Base-by-base conservation (phyloP, 2,797 vertebrate species). In the Anguilla megastoma region DNA sequence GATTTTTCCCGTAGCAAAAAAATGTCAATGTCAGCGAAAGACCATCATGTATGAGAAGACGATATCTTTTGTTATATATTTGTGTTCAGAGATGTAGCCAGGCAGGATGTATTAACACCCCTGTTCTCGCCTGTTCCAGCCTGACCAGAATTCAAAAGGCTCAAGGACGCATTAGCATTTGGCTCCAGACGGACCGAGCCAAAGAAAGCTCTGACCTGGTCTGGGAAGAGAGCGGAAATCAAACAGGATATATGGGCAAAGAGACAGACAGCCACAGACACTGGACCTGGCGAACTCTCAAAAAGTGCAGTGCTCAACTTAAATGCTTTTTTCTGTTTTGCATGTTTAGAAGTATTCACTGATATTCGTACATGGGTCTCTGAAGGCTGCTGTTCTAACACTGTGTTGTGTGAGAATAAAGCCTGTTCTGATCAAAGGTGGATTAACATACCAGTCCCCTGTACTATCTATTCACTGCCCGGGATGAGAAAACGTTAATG, bases 161-260 rank as follows among this genome's bases (percentile, higher is more conserved):
- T 18, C 14, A 80, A 14, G 76, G 76, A 7, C 36, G 4, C 12
- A 48, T 80, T 80, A 21, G 36, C 14, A 80, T 24, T 79, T 8
- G 12, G 5, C 36, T 12, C 18, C 45, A n/a, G 24, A 82, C 24
- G 3, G 41, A 82, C 41, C 0, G 24, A 82, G 12, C 45, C 79
- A 50, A 48, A 50, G 41, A 50, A 48, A 50, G 41, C 79, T 45
- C 45, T 48, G 79, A 50, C 41, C 76, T 21, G 45, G 21, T 2
- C 21, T 21, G 24, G 45, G 7, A 9, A 50, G 45, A 50, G 45
- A 50, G 45, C 24, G 41, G 79, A 82, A 82, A 48, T 50, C 41
- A 82, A 50, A 82, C 79, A 82, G 79, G 79, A 82, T 50, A 82
- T 82, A 45, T n/a, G 45, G 79, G 45, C 79, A 82, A 24, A 50